Conservation (phyloP, 2,888 invertebrate genomes). For the Hypomecis atomaria region DNA sequence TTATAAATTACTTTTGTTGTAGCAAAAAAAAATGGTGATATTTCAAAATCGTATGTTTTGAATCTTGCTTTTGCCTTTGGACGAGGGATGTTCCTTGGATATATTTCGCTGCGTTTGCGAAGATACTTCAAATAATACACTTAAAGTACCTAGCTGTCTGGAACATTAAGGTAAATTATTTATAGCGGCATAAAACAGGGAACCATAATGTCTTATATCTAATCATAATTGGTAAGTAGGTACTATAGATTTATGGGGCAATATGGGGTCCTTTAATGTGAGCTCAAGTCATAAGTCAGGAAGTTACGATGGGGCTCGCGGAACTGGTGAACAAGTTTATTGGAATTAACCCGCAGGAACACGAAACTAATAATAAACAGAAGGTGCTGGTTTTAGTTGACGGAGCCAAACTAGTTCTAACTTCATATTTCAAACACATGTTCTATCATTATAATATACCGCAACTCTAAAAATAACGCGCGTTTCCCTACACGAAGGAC, state of each 20-base stretch:
- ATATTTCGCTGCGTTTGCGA: background rate
- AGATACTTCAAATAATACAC: slow-evolving; percentile 7
- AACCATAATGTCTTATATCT: slow-evolving; percentile 42
- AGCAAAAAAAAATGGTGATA: no score
- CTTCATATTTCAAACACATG: background rate
- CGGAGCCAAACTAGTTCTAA: background rate
- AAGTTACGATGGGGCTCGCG: slow-evolving; percentile 50
- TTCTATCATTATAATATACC: no score
- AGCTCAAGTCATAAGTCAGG: slow-evolving; percentile 46
- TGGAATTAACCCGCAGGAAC: slow-evolving; percentile 37
- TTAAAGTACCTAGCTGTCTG: slow-evolving; percentile 22
- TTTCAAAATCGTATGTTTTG: no score
- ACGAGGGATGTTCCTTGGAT: no score
- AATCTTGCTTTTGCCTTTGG: no score
- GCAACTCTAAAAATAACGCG: no score
- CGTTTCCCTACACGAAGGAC: no score
- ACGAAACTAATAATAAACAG: slow-evolving; percentile 29
- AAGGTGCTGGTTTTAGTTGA: slow-evolving; percentile 14
- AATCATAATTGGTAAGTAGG: slow-evolving; percentile 48
- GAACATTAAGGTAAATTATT: slow-evolving; percentile 35
- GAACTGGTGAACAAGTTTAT: slow-evolving; percentile 45
- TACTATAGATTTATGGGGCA: slow-evolving; percentile 43
- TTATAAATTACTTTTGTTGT: no score
- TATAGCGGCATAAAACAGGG: slow-evolving; percentile 38
- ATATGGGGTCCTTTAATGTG: slow-evolving; percentile 47